Base-by-base conservation (phyloP, 2,797 vertebrate species). In the Rachycentron canadum region DNA sequence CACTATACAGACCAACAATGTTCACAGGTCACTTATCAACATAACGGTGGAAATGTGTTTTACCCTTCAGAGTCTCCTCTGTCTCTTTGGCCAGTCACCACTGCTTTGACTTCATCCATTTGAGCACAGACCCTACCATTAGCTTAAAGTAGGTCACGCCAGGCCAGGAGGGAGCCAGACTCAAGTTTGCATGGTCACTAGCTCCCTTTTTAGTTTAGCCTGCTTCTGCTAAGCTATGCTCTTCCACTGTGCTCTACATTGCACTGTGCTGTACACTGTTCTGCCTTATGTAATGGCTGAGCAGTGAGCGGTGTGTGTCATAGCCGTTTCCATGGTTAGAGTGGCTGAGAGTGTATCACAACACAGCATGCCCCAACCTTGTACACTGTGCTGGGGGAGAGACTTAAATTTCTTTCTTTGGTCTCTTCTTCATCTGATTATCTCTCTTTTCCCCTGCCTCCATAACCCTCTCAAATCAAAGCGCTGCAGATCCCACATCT, bases 121-220 rank as follows among this genome's bases (percentile, higher is more conserved):
- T 72, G 76, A 82, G 85, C 81, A 25, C 85, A 81, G 88, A 83
- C 84, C 76, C 84, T 72, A 87, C 86, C 87, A 89, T 91, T 90
- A 90, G 88, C 85, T 83, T 90, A 88, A 95, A 95, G 92, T 95
- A 95, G 95, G 95, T 93, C 95, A 94, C 84, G 86, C 81, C 88
- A 90, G 93, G 90, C 93, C 93, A 95, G 90, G 85, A 91, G 92
- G 90, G 91, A 94, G 91, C 83, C 89, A 81, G 83, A 80, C 87
- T 90, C 75, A 81, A 86, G 89, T 89, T 90, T 89, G 87, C 88
- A 89, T 89, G 89, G 86, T 88, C 86, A 91, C 90, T 83, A 86
- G 74, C 76, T 76, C 84, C 70, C 74, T 82, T 84, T 83, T 85
- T 86, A 84, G 76, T 82, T 77, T 83, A 84, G 76, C 88, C 73